phyloP scores from a whole-genome alignment of 2,888 invertebrate species.

The Papilio gigon region DNA sequence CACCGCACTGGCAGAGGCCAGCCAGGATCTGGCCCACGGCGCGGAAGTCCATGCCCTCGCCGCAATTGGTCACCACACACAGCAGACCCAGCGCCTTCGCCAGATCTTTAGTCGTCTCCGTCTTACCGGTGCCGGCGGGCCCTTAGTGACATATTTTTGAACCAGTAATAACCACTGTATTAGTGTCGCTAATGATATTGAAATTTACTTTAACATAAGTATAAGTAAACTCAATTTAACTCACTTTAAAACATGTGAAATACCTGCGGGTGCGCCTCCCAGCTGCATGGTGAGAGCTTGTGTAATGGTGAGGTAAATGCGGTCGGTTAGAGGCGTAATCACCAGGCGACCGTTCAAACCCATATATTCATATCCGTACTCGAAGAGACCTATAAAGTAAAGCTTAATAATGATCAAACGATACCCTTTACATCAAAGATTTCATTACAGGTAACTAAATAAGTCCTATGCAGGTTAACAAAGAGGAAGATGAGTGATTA shows the following conservation, averaged over 20 bases:
- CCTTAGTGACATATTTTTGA: slow-evolving; percentile 67
- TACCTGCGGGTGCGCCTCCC: slow-evolving; percentile 94
- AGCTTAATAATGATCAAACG: not conserved
- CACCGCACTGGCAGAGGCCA: slow-evolving; percentile 92
- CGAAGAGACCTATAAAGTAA: slow-evolving; percentile 85
- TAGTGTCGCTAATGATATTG: too few species aligned
- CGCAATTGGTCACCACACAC: slow-evolving; percentile 95
- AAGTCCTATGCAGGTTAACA: not conserved
- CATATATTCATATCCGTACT: slow-evolving; percentile 98
- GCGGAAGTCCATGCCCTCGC: slow-evolving; percentile 95
- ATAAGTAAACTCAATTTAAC: too few species aligned
- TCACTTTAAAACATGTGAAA: slow-evolving; percentile 15
- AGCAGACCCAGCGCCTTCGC: slow-evolving; percentile 93
- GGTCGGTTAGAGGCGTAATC: slow-evolving; percentile 95
- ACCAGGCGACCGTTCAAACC: slow-evolving; percentile 95
- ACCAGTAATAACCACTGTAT: too few species aligned
- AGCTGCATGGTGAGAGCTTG: slow-evolving; percentile 96
- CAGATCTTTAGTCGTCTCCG: slow-evolving; percentile 95
- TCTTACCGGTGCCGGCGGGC: slow-evolving; percentile 93
- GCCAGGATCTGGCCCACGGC: slow-evolving; percentile 87
- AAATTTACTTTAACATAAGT: too few species aligned
- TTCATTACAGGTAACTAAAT: not conserved
- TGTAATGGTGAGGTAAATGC: slow-evolving; percentile 95
- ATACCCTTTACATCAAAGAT: not conserved
- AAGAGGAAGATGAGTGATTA: slow-evolving; percentile 38